These are phyloP conservation scores for Aplochiton taeniatus DNA, from an alignment of 2,797 vertebrate species.

Conservation along the genomic window DNA sequence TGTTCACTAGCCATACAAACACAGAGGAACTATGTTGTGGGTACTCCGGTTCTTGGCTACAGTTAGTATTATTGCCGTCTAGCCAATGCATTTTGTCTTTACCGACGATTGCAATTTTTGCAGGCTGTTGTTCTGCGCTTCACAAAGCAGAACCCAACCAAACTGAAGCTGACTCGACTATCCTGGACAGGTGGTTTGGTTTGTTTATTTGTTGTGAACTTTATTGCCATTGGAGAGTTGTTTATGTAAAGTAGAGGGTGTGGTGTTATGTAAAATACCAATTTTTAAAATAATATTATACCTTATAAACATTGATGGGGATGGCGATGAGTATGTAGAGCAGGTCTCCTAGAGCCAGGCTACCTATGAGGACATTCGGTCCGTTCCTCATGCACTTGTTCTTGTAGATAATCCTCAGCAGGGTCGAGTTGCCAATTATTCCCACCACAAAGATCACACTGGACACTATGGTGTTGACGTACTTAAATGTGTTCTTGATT, in stretches of 20 bases:
- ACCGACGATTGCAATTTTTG: too few species aligned
- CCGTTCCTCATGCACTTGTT: constrained; percentile 93
- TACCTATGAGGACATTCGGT: constrained; percentile 88
- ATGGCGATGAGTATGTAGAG: constrained; percentile 88
- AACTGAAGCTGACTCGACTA: too few species aligned
- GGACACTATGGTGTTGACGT: constrained; percentile 86
- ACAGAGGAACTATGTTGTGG: neutral
- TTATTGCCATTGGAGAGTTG: neutral
- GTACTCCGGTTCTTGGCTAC: neutral
- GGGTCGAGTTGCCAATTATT: constrained; percentile 87
- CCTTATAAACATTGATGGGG: constrained; percentile 84
- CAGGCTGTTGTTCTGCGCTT: too few species aligned
- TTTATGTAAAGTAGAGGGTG: neutral
- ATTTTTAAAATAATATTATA: constrained; percentile 23
- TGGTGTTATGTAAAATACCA: neutral
- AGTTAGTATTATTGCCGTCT: neutral
- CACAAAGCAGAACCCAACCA: too few species aligned
- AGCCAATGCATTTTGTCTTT: neutral
- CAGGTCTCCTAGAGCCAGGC: constrained; percentile 87
- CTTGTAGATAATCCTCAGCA: constrained; percentile 89
- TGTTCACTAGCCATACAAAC: neutral
- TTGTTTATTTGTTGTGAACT: too few species aligned
- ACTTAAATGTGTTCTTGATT: constrained; percentile 85
- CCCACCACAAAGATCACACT: constrained; percentile 87
- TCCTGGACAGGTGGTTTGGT: too few species aligned